Percentiles rank a stretch among this genome's conserved stretches.
These are phyloP conservation scores for Condylostylus longicornis DNA, from an alignment of 1,140 invertebrate species.

Conservation along the genomic window DNA sequence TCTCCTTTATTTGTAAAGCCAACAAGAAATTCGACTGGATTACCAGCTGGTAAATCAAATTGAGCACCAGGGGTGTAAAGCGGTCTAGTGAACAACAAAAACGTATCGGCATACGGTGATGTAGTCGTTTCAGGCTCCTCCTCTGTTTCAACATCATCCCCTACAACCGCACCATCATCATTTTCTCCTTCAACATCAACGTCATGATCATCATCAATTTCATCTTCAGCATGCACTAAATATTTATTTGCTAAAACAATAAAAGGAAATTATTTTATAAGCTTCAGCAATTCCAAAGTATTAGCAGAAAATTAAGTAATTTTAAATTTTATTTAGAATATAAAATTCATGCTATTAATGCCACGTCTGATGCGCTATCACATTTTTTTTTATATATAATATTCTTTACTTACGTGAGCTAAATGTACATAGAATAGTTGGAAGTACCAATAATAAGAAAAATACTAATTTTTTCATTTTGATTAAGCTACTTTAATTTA, in stretches of 20 bases:
- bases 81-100: slow-evolving; percentile 84
- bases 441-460: slow-evolving; percentile 38
- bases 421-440: slow-evolving; percentile 39
- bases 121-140: slow-evolving; percentile 57
- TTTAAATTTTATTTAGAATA: too few relatives aligned
- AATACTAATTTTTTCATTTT: slow-evolving; percentile 42
- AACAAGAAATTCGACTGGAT: slow-evolving; percentile 85
- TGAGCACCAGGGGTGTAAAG: slow-evolving; percentile 25
- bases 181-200: slow-evolving; percentile 58
- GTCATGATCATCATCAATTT: slow-evolving; percentile 52
- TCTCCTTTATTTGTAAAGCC: slow-evolving; percentile 92
- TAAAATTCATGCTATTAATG: too few relatives aligned
- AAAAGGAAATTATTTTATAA: slow-evolving; percentile 3
- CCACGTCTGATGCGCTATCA: slow-evolving; percentile 10
- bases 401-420: slow-evolving; percentile 37
- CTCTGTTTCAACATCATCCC: slow-evolving; percentile 45
- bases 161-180: slow-evolving; percentile 41
- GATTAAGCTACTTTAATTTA: slow-evolving; percentile 7
- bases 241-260: slow-evolving; percentile 38
- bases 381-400: background rate
- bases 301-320: too few relatives aligned
- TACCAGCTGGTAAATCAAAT: slow-evolving; percentile 49
- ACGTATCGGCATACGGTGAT: slow-evolving; percentile 85
- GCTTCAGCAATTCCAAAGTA: too few relatives aligned
- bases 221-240: slow-evolving; percentile 56